These are phyloP conservation scores for Polydesmus complanatus DNA, from an alignment of 2,888 invertebrate genomes.

Conservation along the genomic window DNA sequence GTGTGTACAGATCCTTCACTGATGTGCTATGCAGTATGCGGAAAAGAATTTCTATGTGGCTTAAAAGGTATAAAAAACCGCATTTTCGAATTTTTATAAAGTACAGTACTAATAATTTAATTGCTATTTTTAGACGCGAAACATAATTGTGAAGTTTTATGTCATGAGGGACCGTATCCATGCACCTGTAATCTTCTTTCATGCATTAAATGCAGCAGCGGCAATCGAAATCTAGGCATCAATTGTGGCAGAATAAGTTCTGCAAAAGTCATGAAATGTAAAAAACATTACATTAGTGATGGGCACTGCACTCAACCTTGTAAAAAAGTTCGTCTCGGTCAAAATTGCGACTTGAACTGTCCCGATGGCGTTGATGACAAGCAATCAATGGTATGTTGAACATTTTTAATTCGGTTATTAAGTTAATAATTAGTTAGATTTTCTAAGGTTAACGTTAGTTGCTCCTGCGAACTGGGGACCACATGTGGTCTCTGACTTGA, in stretches of 20 bases:
- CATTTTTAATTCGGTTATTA: background rate
- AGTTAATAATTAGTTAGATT: conserved; percentile 19
- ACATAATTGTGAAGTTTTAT: conserved; percentile 52
- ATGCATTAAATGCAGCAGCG: conserved; percentile 67
- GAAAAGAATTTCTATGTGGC: conserved; percentile 53
- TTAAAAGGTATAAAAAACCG: conserved; percentile 36
- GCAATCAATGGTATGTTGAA: conserved; percentile 47
- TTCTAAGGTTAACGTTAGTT: conserved; percentile 60
- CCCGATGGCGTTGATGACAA: conserved; percentile 55
- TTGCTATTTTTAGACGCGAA: conserved; percentile 38
- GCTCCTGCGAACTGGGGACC: conserved; percentile 63
- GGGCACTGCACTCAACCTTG: conserved; percentile 68
- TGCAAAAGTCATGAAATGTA: conserved; percentile 55
- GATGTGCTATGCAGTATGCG: conserved; percentile 53
- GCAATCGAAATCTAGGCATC: conserved; percentile 66
- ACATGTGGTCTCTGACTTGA: conserved; percentile 58
- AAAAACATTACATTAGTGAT: conserved; percentile 74
- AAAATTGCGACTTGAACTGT: conserved; percentile 70
- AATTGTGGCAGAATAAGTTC: conserved; percentile 56
- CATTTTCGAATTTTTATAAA: no score
- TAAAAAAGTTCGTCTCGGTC: conserved; percentile 47
- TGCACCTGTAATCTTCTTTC: conserved; percentile 62
- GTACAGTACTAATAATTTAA: no score
- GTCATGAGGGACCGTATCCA: conserved; percentile 61
- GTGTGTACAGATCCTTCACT: conserved; percentile 75